Percentiles rank a stretch among this genome's conserved stretches.
These are phyloP conservation scores for Trichogramma pretiosum DNA, from an alignment of 1,140 invertebrate genomes.

Conservation along the genomic window DNA sequence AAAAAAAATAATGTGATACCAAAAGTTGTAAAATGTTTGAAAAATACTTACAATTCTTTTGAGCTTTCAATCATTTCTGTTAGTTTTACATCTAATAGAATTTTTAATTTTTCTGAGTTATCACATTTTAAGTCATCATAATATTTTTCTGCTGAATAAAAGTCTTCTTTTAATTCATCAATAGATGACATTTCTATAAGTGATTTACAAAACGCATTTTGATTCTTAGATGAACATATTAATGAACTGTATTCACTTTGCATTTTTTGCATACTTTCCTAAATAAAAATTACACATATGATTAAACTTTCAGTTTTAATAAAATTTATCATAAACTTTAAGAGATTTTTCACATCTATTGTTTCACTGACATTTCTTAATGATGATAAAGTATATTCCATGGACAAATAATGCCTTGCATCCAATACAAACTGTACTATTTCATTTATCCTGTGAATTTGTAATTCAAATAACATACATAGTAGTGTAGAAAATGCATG, in stretches of 20 bases:
- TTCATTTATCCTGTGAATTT: conserved; percentile 28
- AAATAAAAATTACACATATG: conserved; percentile 16
- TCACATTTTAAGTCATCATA: conserved; percentile 20
- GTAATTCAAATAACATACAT: conserved; percentile 35
- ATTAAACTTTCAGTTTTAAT: conserved; percentile 14
- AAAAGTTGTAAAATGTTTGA: not conserved
- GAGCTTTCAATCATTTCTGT: conserved; percentile 18
- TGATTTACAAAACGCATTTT: conserved; percentile 32
- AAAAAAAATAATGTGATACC: not conserved
- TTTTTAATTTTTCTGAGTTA: conserved; percentile 21
- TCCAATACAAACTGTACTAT: conserved; percentile 32
- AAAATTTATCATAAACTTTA: not conserved
- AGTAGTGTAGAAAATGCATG: conserved; percentile 34
- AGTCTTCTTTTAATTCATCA: conserved; percentile 14
- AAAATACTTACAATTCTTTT: conserved; percentile 20
- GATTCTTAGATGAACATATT: conserved; percentile 16
- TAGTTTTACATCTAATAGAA: conserved; percentile 17
- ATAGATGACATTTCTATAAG: conserved; percentile 29
- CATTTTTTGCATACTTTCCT: conserved; percentile 32
- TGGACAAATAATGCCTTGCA: conserved; percentile 31
- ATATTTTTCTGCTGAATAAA: not conserved
- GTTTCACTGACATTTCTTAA: conserved; percentile 35
- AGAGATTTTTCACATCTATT: conserved; percentile 2
- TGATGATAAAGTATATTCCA: conserved; percentile 31
- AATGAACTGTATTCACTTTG: conserved; percentile 29